Evolutionary conservation across 64 coral and sea anemone species (phyloP).

Genomic region (Trachythela sp.): DNA sequence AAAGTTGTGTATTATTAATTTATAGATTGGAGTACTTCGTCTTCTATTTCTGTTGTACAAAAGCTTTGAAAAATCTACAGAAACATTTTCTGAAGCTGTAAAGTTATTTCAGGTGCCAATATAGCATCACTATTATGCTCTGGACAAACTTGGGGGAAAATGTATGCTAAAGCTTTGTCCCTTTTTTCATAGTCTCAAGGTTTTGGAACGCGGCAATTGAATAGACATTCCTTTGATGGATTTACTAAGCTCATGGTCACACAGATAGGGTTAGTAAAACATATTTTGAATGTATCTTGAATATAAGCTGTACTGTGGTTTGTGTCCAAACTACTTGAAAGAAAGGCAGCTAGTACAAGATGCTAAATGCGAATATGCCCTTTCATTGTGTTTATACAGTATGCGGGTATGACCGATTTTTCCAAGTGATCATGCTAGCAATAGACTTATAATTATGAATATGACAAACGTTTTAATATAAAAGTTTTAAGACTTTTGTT

Average conservation of each 20-base stretch:
- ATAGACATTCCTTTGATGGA: conserved; percentile 78
- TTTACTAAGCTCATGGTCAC: conserved; percentile 62
- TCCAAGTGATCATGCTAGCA: no score
- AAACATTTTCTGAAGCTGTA: conserved; percentile 54
- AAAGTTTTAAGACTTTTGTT: no score
- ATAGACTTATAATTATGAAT: no score
- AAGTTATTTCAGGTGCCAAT: conserved; percentile 89
- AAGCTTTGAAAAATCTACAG: conserved; percentile 62
- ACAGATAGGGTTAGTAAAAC: conserved; percentile 65
- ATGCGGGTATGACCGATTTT: no score
- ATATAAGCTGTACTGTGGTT: no score
- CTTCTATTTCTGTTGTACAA: conserved; percentile 88
- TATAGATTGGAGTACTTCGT: conserved; percentile 70
- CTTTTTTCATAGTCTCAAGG: conserved; percentile 59
- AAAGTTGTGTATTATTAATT: not conserved
- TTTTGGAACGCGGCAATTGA: conserved; percentile 88
- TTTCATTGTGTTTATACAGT: no score
- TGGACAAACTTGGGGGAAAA: no score
- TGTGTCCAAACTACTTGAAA: no score
- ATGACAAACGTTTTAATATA: no score
- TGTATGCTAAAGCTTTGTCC: not conserved
- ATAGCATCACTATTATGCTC: not conserved
- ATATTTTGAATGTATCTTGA: no score
- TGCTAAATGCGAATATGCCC: no score
- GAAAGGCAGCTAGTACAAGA: no score